Evolutionary conservation across 2,113 vertebrate genomes (phyloP), one percentile per base, ranked within the genome.

Genomic region (Varanus komodoensis): DNA sequence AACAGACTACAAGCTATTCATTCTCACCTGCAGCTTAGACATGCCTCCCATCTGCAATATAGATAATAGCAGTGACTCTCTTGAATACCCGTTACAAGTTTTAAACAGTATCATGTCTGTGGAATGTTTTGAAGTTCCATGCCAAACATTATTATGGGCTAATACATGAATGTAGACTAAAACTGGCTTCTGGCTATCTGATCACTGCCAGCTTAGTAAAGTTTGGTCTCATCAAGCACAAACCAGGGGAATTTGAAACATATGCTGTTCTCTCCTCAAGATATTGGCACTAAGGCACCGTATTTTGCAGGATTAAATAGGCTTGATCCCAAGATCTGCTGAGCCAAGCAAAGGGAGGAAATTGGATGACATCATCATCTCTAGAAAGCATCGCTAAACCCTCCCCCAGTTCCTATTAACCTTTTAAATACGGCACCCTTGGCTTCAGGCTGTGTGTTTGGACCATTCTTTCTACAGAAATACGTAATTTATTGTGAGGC

Each of bases 281-380:
- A 25, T 50, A 8, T 50, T 67, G 38, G 25, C 34, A 44, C 74
- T 12, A 38, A 61, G 11, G n/a, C 75, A 77, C 23, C 6, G 57
- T 32, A 77, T 87, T 77, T 78, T 79, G 34, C 57, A 50, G 86
- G 86, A 78, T 48, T 78, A 32, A 78, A 79, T 78, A 48, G 57
- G 50, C 74, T 79, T 38, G 75, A 87, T 78, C 86, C 54, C 78
- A 44, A 64, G 75, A 79, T 67, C 57, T 87, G 86, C 86, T 78
- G 86, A 87, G 86, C 75, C 54, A 64, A 6, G 86, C 74, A 87
- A 78, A 44, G 11, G 48, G 23, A 86, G 71, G 52, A 86, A 74
- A 57, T 67, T 78, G 73, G n/a, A 48, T 78, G 86, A 87, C 57
- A 67, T 78, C 74, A 86, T 19, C 15, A 9, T 48, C 74, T 79